These are phyloP conservation scores for Sarotherodon lohbergeri DNA, from an alignment of 2,113 vertebrate species.

Conservation along the genomic window DNA sequence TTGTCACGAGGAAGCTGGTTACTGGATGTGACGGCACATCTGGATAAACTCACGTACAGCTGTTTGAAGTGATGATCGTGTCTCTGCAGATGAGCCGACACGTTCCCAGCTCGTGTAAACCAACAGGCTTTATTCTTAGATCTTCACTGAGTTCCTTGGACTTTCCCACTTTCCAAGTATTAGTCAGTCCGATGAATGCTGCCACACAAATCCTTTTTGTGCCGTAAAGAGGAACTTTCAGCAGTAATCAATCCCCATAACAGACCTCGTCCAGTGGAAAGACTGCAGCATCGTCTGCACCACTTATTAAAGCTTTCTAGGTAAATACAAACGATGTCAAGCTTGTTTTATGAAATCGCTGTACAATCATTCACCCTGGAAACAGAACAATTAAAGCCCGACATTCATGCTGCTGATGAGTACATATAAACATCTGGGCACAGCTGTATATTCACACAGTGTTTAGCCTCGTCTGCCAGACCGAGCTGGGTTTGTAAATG, in stretches of 20 bases:
- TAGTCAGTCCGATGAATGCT: not conserved
- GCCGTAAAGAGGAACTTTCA: fast-evolving
- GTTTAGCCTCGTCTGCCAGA: too few species aligned
- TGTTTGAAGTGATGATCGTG: not conserved
- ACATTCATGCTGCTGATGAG: not conserved
- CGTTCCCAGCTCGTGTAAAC: not conserved
- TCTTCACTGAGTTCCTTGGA: not conserved
- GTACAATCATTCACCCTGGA: not conserved
- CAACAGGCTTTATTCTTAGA: not conserved
- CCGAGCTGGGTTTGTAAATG: not conserved
- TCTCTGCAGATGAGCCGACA: not conserved
- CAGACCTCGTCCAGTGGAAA: not conserved
- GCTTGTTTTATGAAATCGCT: not conserved
- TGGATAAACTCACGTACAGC: not conserved
- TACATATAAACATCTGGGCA: not conserved
- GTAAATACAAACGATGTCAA: not conserved
- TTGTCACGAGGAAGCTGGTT: not conserved
- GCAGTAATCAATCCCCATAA: not conserved
- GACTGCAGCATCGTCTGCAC: not conserved
- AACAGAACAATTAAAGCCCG: not conserved
- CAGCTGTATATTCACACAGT: not conserved
- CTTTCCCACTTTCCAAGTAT: not conserved
- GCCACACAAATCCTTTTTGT: not conserved
- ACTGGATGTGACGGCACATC: not conserved
- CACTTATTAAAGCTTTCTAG: fast-evolving